A percentile compares a stretch with the other conserved stretches of the same genome.
phyloP scores from a whole-genome alignment of 2,113 vertebrate genomes.

The Euleptes europaea region DNA sequence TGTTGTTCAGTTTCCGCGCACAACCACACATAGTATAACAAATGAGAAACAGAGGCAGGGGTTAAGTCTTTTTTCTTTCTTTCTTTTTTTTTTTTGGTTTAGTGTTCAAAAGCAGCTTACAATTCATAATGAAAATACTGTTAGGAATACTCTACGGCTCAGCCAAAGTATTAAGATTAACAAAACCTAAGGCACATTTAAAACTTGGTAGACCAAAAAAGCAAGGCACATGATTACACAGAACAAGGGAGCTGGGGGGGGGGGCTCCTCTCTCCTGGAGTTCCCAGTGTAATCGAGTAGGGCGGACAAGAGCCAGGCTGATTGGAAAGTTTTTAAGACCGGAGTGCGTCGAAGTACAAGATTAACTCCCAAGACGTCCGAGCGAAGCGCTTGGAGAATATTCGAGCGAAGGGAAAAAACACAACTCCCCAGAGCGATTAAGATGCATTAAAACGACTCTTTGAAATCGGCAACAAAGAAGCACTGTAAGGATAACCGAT shows the following conservation, averaged over 20 bases:
- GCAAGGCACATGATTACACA: neutral
- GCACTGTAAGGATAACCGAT: constrained; percentile 56
- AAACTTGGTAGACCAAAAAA: constrained; percentile 63
- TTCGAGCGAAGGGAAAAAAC: neutral
- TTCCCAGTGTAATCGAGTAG: constrained; percentile 36
- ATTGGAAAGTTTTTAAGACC: constrained; percentile 40
- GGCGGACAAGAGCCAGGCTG: constrained; percentile 25
- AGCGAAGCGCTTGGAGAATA: constrained; percentile 24
- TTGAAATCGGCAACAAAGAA: constrained; percentile 66
- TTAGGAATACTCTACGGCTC: constrained; percentile 51
- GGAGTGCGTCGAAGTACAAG: constrained; percentile 45
- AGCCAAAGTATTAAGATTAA: constrained; percentile 59
- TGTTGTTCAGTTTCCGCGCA: too few species aligned
- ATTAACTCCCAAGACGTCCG: constrained; percentile 42
- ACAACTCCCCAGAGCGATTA: constrained; percentile 38
- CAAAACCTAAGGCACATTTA: constrained; percentile 68
- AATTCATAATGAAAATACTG: constrained; percentile 64
- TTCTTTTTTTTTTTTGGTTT: constrained; percentile 48
- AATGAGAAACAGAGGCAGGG: too few species aligned
- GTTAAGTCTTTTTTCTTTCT: neutral
- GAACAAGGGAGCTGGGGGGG: too few species aligned
- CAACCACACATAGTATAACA: too few species aligned
- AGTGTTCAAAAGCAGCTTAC: constrained; percentile 62
- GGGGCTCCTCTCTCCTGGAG: constrained; percentile 10
- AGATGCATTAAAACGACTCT: constrained; percentile 61